Evolutionary conservation across 1,140 invertebrate species (phyloP), one percentile per base, ranked within the genome.

Genomic region (Drosophila ananassae): DNA sequence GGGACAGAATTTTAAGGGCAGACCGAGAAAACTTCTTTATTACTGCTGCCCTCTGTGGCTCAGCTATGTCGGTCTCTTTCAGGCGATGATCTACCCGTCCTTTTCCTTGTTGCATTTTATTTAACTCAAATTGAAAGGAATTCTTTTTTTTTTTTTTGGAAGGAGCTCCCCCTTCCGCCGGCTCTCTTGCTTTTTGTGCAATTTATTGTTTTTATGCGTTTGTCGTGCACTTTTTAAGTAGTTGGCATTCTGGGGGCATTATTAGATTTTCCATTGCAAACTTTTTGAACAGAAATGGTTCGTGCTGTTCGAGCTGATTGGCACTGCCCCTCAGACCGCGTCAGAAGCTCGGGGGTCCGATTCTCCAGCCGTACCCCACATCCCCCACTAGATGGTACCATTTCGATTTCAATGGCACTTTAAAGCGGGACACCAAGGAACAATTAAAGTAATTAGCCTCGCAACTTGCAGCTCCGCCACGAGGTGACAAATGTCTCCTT

Each of bases 141-240:
- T 51, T 50, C 17, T 25, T 25, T 25, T 4, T 28, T 28, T 28
- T 28, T 28, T 28, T 28, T 28, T 28, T 2, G 32, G 32, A 10
- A 10, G 32, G 32, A 34, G 32, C 60, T 48, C 13, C 51, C 39
- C 30, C 30, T 55, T 10, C 37, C 44, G 3, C 7, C 34, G 28
- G 21, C 46, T n/a, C 25, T 21, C 44, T 22, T 47, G 17, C 28
- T 52, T 68, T 82, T 85, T 87, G 79, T 89, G 72, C 75, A 87
- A 87, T 89, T 89, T 87, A 87, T 87, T 87, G 83, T 89, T 89
- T 87, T 89, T 87, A 85, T 85, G 83, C 83, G 84, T 82, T 87
- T 87, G 79, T 87, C 79, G 83, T 89, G 78, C 78, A 87, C 83
- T 87, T 87, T 89, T 87, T 89, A 87, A 77, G 85, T 83, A 77